Conservation (phyloP, 1,140 invertebrate species). For the Hetaerina americana region DNA sequence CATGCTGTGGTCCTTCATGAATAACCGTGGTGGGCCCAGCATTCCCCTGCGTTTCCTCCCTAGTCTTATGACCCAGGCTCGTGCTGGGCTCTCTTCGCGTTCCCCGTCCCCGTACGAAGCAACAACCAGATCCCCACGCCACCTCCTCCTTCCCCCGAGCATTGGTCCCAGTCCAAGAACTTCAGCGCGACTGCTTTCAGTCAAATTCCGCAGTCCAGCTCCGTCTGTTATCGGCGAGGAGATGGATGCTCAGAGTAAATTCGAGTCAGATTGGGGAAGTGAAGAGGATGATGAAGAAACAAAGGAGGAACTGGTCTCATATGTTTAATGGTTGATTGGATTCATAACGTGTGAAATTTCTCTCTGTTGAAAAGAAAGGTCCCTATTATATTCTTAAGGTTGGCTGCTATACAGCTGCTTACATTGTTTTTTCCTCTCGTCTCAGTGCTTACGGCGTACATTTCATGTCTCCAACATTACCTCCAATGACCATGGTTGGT, state of each 20-base stretch:
- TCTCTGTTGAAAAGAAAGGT: no score
- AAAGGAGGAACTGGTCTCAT: neutral
- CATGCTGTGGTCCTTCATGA: neutral
- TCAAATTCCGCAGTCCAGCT: neutral
- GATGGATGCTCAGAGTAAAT: neutral
- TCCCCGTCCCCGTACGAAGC: neutral
- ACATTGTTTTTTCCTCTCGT: no score
- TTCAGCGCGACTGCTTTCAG: neutral
- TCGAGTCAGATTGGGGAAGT: neutral
- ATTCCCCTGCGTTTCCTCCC: neutral
- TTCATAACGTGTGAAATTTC: no score
- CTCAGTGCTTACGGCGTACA: no score
- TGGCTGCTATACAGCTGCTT: no score
- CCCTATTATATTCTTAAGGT: no score
- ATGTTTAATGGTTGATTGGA: neutral
- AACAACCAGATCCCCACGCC: neutral
- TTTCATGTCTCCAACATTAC: no score
- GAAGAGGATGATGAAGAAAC: neutral
- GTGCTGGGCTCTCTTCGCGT: neutral
- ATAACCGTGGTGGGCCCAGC: neutral
- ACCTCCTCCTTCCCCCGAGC: neutral
- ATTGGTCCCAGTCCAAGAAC: neutral
- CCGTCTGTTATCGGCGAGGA: neutral
- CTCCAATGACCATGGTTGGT: no score
- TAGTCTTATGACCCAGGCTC: neutral